Percentiles rank a stretch among this genome's conserved stretches.
Evolutionary conservation across 2,797 vertebrate genomes (phyloP).

Genomic region (Alectoris magna): DNA sequence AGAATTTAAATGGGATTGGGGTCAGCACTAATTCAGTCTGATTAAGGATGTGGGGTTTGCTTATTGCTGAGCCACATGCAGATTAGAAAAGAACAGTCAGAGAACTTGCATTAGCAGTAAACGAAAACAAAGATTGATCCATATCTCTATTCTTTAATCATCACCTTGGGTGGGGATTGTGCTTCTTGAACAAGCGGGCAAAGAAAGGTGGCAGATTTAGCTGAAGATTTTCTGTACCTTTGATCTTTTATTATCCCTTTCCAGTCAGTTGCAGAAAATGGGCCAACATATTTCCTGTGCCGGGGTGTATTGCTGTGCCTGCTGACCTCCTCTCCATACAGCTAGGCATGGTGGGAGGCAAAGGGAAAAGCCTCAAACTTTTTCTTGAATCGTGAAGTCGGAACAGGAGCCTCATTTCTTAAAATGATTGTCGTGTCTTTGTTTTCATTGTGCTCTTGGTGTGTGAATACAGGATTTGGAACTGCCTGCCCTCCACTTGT

Average conservation of each 20-base stretch:
- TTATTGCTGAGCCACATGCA: not conserved
- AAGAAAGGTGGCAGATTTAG: not conserved
- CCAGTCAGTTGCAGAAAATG: not conserved
- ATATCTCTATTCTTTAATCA: not conserved
- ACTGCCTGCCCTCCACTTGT: conserved; percentile 44
- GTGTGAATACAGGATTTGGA: conserved; percentile 22
- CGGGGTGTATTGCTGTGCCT: too few species aligned
- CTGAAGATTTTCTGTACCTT: not conserved
- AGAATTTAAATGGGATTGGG: not conserved
- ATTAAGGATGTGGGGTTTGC: not conserved
- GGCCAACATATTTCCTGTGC: not conserved
- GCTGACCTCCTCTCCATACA: not conserved
- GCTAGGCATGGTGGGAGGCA: not conserved
- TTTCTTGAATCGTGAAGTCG: not conserved
- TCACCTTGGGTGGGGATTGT: not conserved
- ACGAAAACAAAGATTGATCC: not conserved
- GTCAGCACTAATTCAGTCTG: not conserved
- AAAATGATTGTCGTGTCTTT: conserved; percentile 25
- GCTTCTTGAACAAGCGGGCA: not conserved
- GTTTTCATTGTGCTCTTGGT: conserved; percentile 23
- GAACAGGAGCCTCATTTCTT: conserved; percentile 58
- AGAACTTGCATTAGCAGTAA: not conserved
- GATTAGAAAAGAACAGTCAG: not conserved
- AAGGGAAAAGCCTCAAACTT: not conserved
- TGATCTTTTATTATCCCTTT: not conserved